These are phyloP conservation scores for Pogonomyrmex barbatus DNA, from an alignment of 1,140 invertebrate genomes.

Conservation along the genomic window DNA sequence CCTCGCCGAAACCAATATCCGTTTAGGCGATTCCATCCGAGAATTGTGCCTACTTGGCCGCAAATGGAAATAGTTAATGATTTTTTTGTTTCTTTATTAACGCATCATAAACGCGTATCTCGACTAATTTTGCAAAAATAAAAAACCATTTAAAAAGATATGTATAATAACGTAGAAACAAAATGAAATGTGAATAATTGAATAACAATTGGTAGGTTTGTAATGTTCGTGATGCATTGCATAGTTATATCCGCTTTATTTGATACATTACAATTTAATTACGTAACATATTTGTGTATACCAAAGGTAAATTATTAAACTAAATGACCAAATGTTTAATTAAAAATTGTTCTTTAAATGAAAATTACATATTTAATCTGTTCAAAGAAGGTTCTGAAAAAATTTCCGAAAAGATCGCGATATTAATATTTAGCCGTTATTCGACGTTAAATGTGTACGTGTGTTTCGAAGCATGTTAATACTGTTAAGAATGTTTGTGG, in stretches of 20 bases:
- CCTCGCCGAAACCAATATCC: slow-evolving; percentile 17
- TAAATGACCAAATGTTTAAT: not conserved
- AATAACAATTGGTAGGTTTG: not conserved
- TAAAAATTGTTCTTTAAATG: not conserved
- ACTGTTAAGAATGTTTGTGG: not conserved
- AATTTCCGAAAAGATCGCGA: not conserved
- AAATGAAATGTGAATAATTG: not conserved
- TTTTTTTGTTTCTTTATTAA: not conserved
- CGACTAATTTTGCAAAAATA: not conserved
- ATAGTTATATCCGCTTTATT: not conserved
- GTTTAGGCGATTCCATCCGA: not conserved
- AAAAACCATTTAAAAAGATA: not conserved
- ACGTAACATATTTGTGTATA: not conserved
- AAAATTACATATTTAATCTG: not conserved
- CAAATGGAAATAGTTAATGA: not conserved
- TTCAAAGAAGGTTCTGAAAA: not conserved
- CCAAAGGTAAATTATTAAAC: not conserved
- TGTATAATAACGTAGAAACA: not conserved
- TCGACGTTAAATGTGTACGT: not conserved
- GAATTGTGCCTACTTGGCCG: not conserved
- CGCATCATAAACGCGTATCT: not conserved
- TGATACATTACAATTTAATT: not conserved
- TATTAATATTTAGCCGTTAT: not conserved
- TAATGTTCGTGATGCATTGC: not conserved
- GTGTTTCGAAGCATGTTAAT: no score